Evolutionary conservation across 2,888 invertebrate species (phyloP).

Genomic region (Acleris holmiana): DNA sequence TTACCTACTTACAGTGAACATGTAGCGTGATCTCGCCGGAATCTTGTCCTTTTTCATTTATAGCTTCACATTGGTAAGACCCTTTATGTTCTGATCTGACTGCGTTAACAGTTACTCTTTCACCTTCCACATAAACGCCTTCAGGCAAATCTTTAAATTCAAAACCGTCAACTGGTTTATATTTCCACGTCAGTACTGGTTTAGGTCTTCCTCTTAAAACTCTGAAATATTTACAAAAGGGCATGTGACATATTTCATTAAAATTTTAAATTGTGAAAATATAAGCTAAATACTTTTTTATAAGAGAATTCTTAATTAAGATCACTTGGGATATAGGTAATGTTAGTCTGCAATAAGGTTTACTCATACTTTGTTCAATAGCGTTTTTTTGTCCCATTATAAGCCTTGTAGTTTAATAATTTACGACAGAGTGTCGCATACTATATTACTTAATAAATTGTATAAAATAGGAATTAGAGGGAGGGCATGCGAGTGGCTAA

Average conservation of each 20-base stretch:
- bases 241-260: too few species aligned
- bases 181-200: slow-evolving; percentile 63
- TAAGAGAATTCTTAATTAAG: too few species aligned
- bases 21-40: slow-evolving; percentile 52
- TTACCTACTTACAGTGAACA: slow-evolving; percentile 69
- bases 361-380: not conserved
- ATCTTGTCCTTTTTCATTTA: slow-evolving; percentile 57
- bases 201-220: slow-evolving; percentile 61
- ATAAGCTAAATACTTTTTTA: too few species aligned
- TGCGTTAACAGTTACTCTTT: slow-evolving; percentile 52
- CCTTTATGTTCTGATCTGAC: slow-evolving; percentile 56
- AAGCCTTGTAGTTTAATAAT: too few species aligned
- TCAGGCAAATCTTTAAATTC: slow-evolving; percentile 53
- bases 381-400: not conserved
- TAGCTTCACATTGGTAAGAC: slow-evolving; percentile 60
- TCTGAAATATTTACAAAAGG: slow-evolving; percentile 46
- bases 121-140: slow-evolving; percentile 49
- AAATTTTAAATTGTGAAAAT: too few species aligned
- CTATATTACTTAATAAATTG: too few species aligned
- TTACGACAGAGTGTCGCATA: too few species aligned
- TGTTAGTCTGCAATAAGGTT: not conserved
- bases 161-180: slow-evolving; percentile 46
- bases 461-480: too few species aligned
- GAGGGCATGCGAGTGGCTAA: too few species aligned
- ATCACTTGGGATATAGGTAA: too few species aligned